Percentiles rank a stretch among this genome's conserved stretches.
These are phyloP conservation scores for Steinernema scapterisci DNA, from an alignment of 2,888 invertebrate genomes.

Conservation along the genomic window DNA sequence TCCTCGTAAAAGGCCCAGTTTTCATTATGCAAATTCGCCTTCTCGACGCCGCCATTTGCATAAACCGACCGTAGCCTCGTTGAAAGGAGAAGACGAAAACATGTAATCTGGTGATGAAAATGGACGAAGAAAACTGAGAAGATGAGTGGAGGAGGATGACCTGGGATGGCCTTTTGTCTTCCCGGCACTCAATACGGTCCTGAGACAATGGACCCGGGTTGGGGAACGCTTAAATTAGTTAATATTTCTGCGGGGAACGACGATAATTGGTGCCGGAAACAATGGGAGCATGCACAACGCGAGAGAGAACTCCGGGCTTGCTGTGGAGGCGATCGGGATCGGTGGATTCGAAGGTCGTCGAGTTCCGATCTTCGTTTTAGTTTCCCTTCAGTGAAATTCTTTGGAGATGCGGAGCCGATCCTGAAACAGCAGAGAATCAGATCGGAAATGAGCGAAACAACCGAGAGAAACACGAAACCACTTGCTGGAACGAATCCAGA, in stretches of 20 bases:
- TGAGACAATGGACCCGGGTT: background rate
- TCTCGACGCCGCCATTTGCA: slow-evolving; percentile 5
- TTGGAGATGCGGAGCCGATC: too few relatives aligned
- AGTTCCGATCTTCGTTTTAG: too few relatives aligned
- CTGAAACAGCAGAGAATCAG: too few relatives aligned
- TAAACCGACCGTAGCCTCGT: slow-evolving; percentile 28
- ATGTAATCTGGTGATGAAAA: background rate
- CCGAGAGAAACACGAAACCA: too few relatives aligned
- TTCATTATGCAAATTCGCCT: slow-evolving; percentile 28
- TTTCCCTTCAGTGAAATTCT: too few relatives aligned
- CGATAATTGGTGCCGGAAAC: slow-evolving; percentile 27
- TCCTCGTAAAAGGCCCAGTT: slow-evolving; percentile 17
- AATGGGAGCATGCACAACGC: background rate
- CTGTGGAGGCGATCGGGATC: background rate
- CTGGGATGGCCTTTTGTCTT: background rate
- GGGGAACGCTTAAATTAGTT: slow-evolving; percentile 27
- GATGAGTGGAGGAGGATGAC: background rate
- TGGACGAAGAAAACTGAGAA: slow-evolving; percentile 24
- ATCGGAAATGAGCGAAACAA: too few relatives aligned
- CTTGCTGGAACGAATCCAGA: too few relatives aligned
- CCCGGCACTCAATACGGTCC: slow-evolving; percentile 4
- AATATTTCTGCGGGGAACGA: slow-evolving; percentile 24
- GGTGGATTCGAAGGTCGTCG: background rate
- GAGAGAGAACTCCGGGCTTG: background rate
- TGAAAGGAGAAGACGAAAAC: slow-evolving; percentile 11